Conservation (phyloP, 2,113 vertebrate genomes). For the human region GRCh38 chr9:1664001-1664500, state of each 20-base stretch:
- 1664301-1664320: conserved; percentile 67
- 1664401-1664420: conserved; percentile 50
- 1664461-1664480: not conserved
- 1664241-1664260: conserved; percentile 21
- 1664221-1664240: conserved; percentile 18
- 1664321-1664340: conserved; percentile 72
- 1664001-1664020: not conserved
- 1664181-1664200: not conserved
- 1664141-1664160: not conserved
- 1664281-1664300: conserved; percentile 62
- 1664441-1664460: not conserved
- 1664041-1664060: not conserved
- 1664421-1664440: conserved; percentile 56
- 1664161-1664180: not conserved
- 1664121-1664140: not conserved
- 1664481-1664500: not conserved
- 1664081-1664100: not conserved
- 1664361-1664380: conserved; percentile 68
- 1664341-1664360: conserved; percentile 59
- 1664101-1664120: not conserved
- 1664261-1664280: conserved; percentile 46
- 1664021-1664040: not conserved
- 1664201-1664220: conserved; percentile 50
- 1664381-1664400: conserved; percentile 62
- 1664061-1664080: not conserved